These are phyloP conservation scores for Hesperophylax magnus DNA, from an alignment of 1,140 invertebrate genomes.

Conservation along the genomic window DNA sequence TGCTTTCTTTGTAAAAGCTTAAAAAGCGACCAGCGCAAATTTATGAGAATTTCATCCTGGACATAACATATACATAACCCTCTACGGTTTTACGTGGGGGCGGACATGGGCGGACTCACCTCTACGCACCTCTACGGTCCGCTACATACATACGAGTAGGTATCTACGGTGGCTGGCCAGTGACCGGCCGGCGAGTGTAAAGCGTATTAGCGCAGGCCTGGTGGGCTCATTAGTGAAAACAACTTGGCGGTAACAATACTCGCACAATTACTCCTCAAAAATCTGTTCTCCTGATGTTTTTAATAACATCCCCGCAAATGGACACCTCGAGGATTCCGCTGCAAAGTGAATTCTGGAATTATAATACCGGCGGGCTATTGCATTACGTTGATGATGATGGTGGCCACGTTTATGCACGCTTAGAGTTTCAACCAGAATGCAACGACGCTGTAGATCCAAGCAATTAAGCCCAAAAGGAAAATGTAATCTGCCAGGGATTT, in stretches of 20 bases:
- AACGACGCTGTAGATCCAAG: slow-evolving; percentile 3
- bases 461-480: slow-evolving; percentile 7
- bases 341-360: slow-evolving; percentile 2
- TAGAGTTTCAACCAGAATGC: background rate
- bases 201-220: slow-evolving; percentile 38
- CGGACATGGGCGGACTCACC: too few species aligned
- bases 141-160: too few species aligned
- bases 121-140: too few species aligned
- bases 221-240: slow-evolving; percentile 46
- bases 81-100: too few species aligned
- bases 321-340: slow-evolving; percentile 7
- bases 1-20: too few species aligned
- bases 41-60: too few species aligned
- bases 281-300: slow-evolving; percentile 10
- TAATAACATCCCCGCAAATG: slow-evolving; percentile 29
- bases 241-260: slow-evolving; percentile 37
- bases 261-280: slow-evolving; percentile 21
- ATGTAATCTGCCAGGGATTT: background rate
- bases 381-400: background rate
- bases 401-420: background rate
- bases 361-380: slow-evolving; percentile 2
- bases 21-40: too few species aligned
- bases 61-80: too few species aligned
- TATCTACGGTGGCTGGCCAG: too few species aligned
- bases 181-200: background rate